phyloP scores from a whole-genome alignment of 92 coral and sea anemone species.

The Isaurus tuberculatus region DNA sequence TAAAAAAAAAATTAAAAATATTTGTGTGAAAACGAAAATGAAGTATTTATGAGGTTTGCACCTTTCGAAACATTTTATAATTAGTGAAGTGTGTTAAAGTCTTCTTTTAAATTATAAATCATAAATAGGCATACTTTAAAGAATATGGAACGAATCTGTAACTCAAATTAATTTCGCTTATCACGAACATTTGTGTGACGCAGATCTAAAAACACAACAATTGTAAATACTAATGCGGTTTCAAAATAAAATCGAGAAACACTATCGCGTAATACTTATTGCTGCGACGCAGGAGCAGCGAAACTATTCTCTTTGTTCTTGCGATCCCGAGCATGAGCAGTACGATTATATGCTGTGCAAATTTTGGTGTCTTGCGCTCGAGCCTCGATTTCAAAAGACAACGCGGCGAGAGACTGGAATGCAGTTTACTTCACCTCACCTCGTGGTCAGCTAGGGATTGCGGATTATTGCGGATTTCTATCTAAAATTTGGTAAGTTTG shows the following conservation, averaged over 20 bases:
- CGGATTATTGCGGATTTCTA: no score
- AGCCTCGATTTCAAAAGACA: no score
- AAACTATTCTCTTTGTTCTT: no score
- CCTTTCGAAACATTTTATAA: conserved; percentile 3
- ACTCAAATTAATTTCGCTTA: neutral
- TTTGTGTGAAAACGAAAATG: neutral
- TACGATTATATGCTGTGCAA: no score
- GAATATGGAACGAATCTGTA: neutral
- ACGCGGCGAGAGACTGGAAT: no score
- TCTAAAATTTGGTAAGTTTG: no score
- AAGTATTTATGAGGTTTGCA: conserved; percentile 19
- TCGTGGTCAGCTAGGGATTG: no score
- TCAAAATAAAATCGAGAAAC: neutral
- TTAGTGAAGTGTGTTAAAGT: neutral
- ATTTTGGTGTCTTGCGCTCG: no score
- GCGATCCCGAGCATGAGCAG: no score
- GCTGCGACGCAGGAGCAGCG: no score
- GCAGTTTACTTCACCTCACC: no score
- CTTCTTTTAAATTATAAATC: neutral
- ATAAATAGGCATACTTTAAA: neutral
- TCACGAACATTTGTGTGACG: neutral
- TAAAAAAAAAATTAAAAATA: neutral
- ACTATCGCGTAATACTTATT: neutral
- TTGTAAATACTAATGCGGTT: conserved; percentile 10
- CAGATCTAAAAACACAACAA: neutral